Evolutionary conservation across 1,140 invertebrate genomes (phyloP).

Genomic region (Teleopsis dalmanni): DNA sequence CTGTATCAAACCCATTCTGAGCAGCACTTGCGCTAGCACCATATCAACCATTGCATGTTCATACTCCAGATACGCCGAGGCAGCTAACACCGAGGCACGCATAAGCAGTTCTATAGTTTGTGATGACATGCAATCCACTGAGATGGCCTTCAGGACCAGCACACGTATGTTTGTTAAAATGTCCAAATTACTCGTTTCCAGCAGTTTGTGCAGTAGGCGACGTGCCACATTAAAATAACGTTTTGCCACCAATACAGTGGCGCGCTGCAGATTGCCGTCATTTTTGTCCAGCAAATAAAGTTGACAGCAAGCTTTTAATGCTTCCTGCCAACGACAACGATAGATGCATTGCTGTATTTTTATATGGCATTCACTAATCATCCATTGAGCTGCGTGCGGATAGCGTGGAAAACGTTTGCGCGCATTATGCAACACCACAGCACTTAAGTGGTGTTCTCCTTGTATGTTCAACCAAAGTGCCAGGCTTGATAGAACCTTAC

Average conservation of each 20-base stretch:
- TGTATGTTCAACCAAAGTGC: constrained; percentile 54
- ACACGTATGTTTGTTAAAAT: constrained; percentile 56
- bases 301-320: constrained; percentile 63
- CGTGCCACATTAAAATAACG: constrained; percentile 58
- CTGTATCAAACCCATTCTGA: constrained; percentile 63
- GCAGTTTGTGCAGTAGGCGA: constrained; percentile 51
- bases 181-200: constrained; percentile 50
- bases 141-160: constrained; percentile 60
- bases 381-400: constrained; percentile 57
- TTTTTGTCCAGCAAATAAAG: constrained; percentile 63
- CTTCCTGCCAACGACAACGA: constrained; percentile 66
- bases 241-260: constrained; percentile 60
- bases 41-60: constrained; percentile 66
- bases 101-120: constrained; percentile 57
- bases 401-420: constrained; percentile 56
- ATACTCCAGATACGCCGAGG: constrained; percentile 66
- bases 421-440: constrained; percentile 51
- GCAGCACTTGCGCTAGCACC: constrained; percentile 65
- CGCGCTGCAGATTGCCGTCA: constrained; percentile 59
- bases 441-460: constrained; percentile 54
- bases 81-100: constrained; percentile 61
- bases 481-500: constrained; percentile 63
- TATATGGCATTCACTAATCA: constrained; percentile 58
- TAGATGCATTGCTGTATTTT: constrained; percentile 51
- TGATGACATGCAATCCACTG: constrained; percentile 44